phyloP scores from a whole-genome alignment of 2,113 vertebrate genomes.

The Cacatua alba region DNA sequence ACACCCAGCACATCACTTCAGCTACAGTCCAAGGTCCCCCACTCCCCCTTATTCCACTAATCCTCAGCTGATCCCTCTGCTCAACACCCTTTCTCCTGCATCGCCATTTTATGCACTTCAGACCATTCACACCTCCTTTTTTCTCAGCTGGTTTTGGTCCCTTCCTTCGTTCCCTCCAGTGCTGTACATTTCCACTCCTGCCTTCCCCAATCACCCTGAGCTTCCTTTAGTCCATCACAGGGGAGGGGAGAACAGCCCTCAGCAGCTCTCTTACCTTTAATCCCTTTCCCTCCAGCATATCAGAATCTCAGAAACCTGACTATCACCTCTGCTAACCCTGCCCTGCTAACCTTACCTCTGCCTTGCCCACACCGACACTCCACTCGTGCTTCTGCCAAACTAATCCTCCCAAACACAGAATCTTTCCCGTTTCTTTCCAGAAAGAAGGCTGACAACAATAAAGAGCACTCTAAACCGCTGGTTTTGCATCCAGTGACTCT shows the following conservation, averaged over 20 bases:
- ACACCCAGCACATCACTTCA: fast-evolving
- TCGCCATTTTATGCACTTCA: not conserved
- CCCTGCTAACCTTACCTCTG: not conserved
- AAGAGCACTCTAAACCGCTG: not conserved
- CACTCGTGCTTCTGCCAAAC: not conserved
- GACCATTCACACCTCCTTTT: not conserved
- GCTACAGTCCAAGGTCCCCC: not conserved
- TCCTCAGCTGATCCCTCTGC: not conserved
- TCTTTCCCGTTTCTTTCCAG: not conserved
- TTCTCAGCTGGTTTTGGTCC: not conserved
- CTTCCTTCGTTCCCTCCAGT: not conserved
- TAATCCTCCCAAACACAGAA: not conserved
- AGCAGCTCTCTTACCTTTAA: slow-evolving; percentile 1
- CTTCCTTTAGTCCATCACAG: not conserved
- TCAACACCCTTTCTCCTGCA: not conserved
- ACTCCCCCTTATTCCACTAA: not conserved
- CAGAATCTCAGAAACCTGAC: not conserved
- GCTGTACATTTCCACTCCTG: not conserved
- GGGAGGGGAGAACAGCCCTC: not conserved
- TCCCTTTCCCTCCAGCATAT: not conserved
- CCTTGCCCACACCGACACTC: not conserved
- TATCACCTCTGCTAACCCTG: not conserved
- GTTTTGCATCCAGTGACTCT: not conserved
- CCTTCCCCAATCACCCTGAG: not conserved
- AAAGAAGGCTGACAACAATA: not conserved